Conservation (phyloP, 1,140 invertebrate species). For the Lethocerus indicus region DNA sequence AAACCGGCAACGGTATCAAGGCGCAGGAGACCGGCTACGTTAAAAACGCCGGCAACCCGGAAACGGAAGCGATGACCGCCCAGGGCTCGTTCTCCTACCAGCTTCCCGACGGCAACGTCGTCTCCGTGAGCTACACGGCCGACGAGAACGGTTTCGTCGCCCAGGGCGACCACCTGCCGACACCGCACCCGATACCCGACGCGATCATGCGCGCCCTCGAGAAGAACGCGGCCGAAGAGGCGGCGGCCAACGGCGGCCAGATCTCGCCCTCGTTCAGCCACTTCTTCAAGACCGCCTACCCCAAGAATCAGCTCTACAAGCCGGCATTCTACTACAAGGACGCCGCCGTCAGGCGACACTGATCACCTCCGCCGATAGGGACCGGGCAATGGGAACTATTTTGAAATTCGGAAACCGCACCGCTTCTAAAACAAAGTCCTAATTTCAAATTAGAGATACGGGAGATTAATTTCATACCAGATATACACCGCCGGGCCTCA, state of each 20-base stretch:
- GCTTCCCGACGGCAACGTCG: slow-evolving; percentile 48
- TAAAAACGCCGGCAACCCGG: slow-evolving; percentile 32
- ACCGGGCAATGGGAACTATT: too few species aligned
- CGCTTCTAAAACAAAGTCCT: too few species aligned
- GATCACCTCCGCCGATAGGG: too few species aligned
- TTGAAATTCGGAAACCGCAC: too few species aligned
- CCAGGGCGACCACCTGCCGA: slow-evolving; percentile 34
- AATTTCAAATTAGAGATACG: too few species aligned
- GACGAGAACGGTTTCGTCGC: slow-evolving; percentile 46
- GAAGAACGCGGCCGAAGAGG: slow-evolving; percentile 28
- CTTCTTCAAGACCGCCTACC: not conserved
- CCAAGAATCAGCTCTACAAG: too few species aligned
- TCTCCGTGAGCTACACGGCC: slow-evolving; percentile 50
- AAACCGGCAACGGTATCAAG: slow-evolving; percentile 53
- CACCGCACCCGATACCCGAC: slow-evolving; percentile 23
- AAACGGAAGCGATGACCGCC: slow-evolving; percentile 35
- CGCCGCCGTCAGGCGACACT: too few species aligned
- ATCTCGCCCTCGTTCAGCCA: not conserved
- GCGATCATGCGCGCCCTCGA: slow-evolving; percentile 24
- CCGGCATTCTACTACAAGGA: too few species aligned
- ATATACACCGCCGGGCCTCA: too few species aligned
- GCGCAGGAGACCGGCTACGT: slow-evolving; percentile 36
- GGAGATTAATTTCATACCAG: too few species aligned
- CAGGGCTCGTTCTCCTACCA: slow-evolving; percentile 35
- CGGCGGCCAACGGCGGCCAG: slow-evolving; percentile 4